Evolutionary conservation across 2,113 vertebrate species (phyloP), one percentile per base, ranked within the genome.

Genomic region (Cephalopterus ornatus): DNA sequence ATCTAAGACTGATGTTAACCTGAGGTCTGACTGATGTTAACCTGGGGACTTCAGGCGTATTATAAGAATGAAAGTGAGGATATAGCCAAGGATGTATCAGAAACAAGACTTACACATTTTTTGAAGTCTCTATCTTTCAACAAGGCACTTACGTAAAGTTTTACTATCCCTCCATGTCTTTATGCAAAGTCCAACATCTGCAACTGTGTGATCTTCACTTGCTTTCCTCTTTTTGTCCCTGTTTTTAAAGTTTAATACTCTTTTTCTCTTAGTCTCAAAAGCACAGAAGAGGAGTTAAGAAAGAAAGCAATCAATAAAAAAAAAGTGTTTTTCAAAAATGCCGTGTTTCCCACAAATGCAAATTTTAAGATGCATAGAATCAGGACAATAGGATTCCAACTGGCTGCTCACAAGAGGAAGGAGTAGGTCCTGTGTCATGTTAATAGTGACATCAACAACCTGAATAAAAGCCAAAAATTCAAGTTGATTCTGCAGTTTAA

Each of bases 391-490:
- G 83, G 56, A 78, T 17, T 92, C 68, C 28, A 84, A 93, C 80
- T 71, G 86, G 46, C 83, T 93, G 56, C 56, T 72, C 63, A 72
- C 44, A 75, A 84, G 37, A 97, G 95, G 96, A 96, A 96, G 92
- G 94, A 95, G 68, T 92, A 91, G 87, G 52, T 96, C 76, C 73
- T 92, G 65, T 89, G 88, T 93, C 85, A 73, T 94, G 81, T 80
- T 96, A 94, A 89, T 88, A 94, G 88, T 95, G 89, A 94, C 85
- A 96, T 96, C 93, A 97, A 93, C 88, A 90, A 92, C 41, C 88
- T 95, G 92, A 96, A 92, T 91, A 91, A 94, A 90, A 92, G 95
- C 95, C 93, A 95, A 95, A 92, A 94, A 84, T 96, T 93, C 90
- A 88, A 90, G 90, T 88, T 67, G 82, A 96, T 97, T 95, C 92